Evolutionary conservation across 2,888 invertebrate genomes (phyloP), one percentile per base, ranked within the genome.

Genomic region (Augochlorella aurata): DNA sequence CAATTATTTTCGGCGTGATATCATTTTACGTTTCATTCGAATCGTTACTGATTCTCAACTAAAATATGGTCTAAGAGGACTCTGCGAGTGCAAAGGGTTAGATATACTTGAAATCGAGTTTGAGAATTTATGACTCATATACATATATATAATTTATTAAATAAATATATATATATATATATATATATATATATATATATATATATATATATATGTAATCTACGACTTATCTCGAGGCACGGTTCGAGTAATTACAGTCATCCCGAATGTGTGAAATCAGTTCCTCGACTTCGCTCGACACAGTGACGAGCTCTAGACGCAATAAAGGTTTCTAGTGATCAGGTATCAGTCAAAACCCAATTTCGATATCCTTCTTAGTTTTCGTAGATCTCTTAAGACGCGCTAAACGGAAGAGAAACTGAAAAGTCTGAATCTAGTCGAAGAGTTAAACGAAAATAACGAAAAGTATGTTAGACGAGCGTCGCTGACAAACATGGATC

Each of bases 341-440:
- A 73, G 82, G 73, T 82, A 82, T 83, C 83, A 52, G 9, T 78
- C 83, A 75, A 79, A 75, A 70, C 75, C 72, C 73, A n/a, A 44
- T 44, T 44, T 8, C 49, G 45, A 50, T n/a, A n/a, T 45, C 47
- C n/a, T 49, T 49, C n/a, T 66, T 24, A 69, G 65, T 65, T 38
- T 82, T 87, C 52, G 78, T 81, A 89, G 74, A 85, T 83, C 69
- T 81, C 75, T 87, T 88, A 85, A 85, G 85, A 83, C 84, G 85
- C 85, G 80, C 66, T 66, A 70, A 47, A 85, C 80, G 79, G 79
- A 74, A 82, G 47, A 47, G 16, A 58, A 58, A 24, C 24, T 58
- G 14, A 24, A 58, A 24, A 0, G 12, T 7, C 14, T 21, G 14
- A 47, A 58, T 58, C 14, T 24, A 18, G 0, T 69, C 29, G 58